Evolutionary conservation across 2,888 invertebrate species (phyloP), one percentile per base, ranked within the genome.

Genomic region (Lissocephala sabroskyi): DNA sequence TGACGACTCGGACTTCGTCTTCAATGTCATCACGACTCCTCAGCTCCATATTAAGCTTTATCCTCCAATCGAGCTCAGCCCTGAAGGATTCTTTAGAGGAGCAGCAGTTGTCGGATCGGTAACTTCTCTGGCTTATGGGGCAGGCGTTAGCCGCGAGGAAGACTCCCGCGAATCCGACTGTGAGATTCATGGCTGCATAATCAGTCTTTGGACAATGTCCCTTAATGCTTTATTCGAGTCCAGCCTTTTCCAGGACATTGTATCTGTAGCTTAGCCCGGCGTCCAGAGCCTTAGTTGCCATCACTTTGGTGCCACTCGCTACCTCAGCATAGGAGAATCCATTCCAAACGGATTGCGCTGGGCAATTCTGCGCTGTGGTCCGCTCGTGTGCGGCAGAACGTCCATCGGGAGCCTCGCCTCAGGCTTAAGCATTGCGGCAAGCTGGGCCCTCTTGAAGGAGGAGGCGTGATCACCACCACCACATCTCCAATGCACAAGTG

Each of bases 21-120:
- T 50, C 49, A 16, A 50, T 45, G 10, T 45, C 45, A 0, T 45
- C 42, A 11, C 46, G 26, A 11, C 42, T 16, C 7, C 33, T 39
- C 13, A 41, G 40, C 13, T 41, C 36, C 2, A 16, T 41, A 13
- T 44, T 32, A 0, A 48, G 29, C 26, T 49, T 42, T 0, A 48
- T 44, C 13, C 26, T 39, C 6, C 16, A 39, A 2, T 45, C 48
- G 3, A 41, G 9, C 0, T 40, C 43, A 23, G 16, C 26, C 30
- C 11, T 30, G 26, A 47, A 51, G 1, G 6, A n/a, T 23, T 36
- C 41, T 23, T 36, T 14, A 17, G 4, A n/a, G 4, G 10, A 36
- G 37, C 17, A 50, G 10, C 1, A 13, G 4, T 6, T 18, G 13
- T 9, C 2, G 40, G 7, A 9, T n/a, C 2, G 23, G 2, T 10